A percentile compares a stretch with the other conserved stretches of the same genome.
phyloP scores from a whole-genome alignment of 2,797 vertebrate species.

The Myotis myotis region DNA sequence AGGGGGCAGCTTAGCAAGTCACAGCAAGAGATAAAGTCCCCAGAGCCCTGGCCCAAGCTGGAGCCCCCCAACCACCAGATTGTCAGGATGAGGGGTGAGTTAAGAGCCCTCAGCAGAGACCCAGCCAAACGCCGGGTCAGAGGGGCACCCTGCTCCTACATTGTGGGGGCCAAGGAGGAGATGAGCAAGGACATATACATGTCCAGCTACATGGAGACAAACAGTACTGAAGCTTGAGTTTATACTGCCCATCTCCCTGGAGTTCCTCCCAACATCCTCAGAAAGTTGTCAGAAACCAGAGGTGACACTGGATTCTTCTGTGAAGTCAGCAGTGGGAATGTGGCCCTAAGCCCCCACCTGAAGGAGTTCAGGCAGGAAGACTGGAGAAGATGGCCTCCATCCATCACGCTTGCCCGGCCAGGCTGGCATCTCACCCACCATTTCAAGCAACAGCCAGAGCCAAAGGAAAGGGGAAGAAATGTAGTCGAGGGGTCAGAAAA shows the following conservation, averaged over 20 bases:
- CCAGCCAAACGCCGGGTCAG: rapidly evolving
- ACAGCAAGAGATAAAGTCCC: not conserved
- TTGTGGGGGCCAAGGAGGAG: not conserved
- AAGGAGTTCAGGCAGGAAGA: not conserved
- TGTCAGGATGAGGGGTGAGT: not conserved
- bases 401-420: not conserved
- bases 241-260: rapidly evolving
- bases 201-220: not conserved
- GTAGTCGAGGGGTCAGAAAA: not conserved
- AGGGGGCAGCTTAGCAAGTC: not conserved
- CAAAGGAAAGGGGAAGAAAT: not conserved
- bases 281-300: not conserved
- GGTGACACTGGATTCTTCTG: rapidly evolving
- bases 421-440: not conserved
- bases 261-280: not conserved
- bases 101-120: not conserved
- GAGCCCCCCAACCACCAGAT: not conserved
- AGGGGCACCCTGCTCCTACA: not conserved
- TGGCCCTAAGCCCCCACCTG: not conserved
- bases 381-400: not conserved
- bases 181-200: not conserved
- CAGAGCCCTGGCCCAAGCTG: not conserved
- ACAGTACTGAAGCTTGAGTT: not conserved
- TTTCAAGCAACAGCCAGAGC: rapidly evolving
- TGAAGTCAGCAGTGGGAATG: not conserved